Evolutionary conservation across 2,888 invertebrate species (phyloP).

Genomic region (Deilephila elpenor): DNA sequence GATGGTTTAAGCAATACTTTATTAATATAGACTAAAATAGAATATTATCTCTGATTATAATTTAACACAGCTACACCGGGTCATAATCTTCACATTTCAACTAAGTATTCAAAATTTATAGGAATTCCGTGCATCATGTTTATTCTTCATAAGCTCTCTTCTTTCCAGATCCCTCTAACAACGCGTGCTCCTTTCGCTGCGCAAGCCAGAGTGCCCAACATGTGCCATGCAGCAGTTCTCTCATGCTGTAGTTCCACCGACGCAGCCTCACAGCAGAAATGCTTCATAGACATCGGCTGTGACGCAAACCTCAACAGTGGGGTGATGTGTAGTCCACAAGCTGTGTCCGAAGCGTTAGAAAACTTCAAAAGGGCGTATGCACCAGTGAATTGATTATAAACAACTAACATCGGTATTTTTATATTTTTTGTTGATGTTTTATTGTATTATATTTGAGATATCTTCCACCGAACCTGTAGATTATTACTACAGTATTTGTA

Average conservation of each 20-base stretch:
- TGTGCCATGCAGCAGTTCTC: conserved; percentile 66
- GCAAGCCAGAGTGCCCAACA: conserved; percentile 40
- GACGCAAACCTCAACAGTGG: conserved; percentile 46
- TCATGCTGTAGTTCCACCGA: conserved; percentile 59
- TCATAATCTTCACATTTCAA: too few relatives aligned
- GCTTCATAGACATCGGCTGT: conserved; percentile 63
- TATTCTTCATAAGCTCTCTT: background rate
- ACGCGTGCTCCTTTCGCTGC: conserved; percentile 45
- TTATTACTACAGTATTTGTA: too few relatives aligned
- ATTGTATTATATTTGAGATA: background rate
- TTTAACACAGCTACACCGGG: too few relatives aligned
- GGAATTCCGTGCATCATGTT: too few relatives aligned
- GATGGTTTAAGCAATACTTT: too few relatives aligned
- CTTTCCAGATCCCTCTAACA: conserved; percentile 46
- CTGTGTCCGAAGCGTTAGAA: conserved; percentile 56
- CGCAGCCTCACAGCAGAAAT: conserved; percentile 46
- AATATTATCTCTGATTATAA: too few relatives aligned
- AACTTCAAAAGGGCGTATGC: conserved; percentile 60
- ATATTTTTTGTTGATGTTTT: conserved; percentile 8
- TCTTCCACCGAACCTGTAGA: too few relatives aligned
- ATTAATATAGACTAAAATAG: too few relatives aligned
- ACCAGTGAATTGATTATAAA: conserved; percentile 47
- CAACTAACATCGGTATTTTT: background rate
- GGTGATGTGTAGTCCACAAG: conserved; percentile 51
- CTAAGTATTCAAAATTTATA: too few relatives aligned